Evolutionary conservation across 2,888 invertebrate species (phyloP), one percentile per base, ranked within the genome.

Genomic region (Ischnura elegans): DNA sequence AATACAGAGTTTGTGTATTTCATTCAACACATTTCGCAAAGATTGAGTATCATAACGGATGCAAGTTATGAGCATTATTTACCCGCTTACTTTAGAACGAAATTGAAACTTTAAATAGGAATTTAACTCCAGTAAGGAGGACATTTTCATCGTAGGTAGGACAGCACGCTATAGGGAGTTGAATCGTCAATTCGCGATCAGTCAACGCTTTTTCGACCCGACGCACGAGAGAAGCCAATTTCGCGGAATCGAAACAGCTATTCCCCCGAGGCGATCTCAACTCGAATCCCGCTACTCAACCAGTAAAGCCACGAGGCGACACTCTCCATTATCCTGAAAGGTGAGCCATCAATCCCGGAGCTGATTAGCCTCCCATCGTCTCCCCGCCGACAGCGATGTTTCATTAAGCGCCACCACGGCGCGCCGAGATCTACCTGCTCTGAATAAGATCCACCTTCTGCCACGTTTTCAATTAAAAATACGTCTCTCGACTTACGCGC

Each of bases 381-480:
- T 36, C 36, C 36, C 8, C 29, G 66, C 76, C 76, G 76, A 76
- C 76, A 36, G 76, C n/a, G 76, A 5, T 29, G 76, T 76, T 36
- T 76, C 76, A 76, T 76, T 76, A 76, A 76, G 29, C 36, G 76
- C 76, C 76, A 76, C 76, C 10, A 13, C 29, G 36, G 76, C 36
- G 4, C 76, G 3, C 66, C 76, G 76, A 76, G 76, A 29, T 36
- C 76, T 76, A 21, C 87, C 87, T 36, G 36, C 61, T 2, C 55
- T 55, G 36, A 61, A 61, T 90, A 42, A 51, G 16, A 19, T 42
- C n/a, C 42, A 16, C 55, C 43, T 36, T 51, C 87, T 61, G 90
- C 90, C 90, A n/a, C 43, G 43, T 61, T 51, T 90, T 66, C 61
- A 90, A 66, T 90, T 66, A 90, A 43, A 36, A 51, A 90, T 36